Evolutionary conservation across 2,888 invertebrate species (phyloP), one percentile per base, ranked within the genome.

Genomic region (Unio pictorum): DNA sequence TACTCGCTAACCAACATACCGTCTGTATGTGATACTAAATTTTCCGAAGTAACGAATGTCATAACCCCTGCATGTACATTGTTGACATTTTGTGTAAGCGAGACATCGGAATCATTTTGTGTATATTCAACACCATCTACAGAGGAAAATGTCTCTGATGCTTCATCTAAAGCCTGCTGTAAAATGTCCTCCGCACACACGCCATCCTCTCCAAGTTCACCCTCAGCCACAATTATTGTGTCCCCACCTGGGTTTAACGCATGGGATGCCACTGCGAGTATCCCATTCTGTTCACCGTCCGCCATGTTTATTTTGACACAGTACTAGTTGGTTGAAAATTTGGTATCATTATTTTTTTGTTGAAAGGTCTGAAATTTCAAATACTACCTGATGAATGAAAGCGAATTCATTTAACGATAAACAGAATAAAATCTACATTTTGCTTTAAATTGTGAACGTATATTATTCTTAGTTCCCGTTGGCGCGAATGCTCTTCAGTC

Each of bases 81-180:
- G 26, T 26, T 59, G 26, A 59, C 59, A 23, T 23, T 59, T 18
- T 59, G 59, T 15, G 15, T 45, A 15, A 45, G 45, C 3, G 45
- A 45, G 45, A 45, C 45, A 45, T 45, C 45, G 45, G 45, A 45
- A 45, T 45, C 45, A 45, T 45, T 45, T 45, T n/a, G 62, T 45
- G 45, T 45, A 45, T 45, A 45, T 26, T 76, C 69, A 20, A 76
- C 73, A 54, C 64, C 65, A 23, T 67, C 76, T 18, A 66, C 69
- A 65, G 66, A 64, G n/a, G 26, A 67, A 64, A 75, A 76, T 69
- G 69, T 73, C 66, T 76, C 79, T 28, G 82, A 74, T 15, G 85
- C 86, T 67, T 86, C 87, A 54, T 80, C 86, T 20, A 89, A 73
- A 26, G 88, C 88, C 74, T 86, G 84, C 57, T 85, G 85, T 45